Evolutionary conservation across 2,888 invertebrate genomes (phyloP), one percentile per base, ranked within the genome.

Genomic region (Spatulosminthurus flaviceps): DNA sequence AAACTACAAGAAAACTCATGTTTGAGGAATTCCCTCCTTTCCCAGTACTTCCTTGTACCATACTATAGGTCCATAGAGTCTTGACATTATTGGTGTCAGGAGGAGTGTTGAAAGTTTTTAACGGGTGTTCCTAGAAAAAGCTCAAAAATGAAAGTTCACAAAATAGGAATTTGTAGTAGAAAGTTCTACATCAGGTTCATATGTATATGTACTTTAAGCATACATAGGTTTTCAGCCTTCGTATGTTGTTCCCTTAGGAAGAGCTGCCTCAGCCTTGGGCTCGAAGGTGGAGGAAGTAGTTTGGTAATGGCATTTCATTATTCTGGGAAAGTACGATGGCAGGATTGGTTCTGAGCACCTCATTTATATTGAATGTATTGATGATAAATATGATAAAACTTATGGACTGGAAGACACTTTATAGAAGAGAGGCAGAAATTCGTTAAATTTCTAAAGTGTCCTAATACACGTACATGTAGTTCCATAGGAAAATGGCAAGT

Each of bases 51-150:
- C 29, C 24, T 60, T 34, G 21, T 22, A 61, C 26, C 34, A 19
- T 19, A 21, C 5, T 61, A 26, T 73, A 34, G 34, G 34, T 4
- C 28, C 51, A 26, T 34, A 19, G 29, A 64, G 24, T 26, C n/a
- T 22, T 64, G 21, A 24, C 26, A 64, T 64, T 64, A 64, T 64
- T 64, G 24, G 64, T 24, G 64, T 24, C 64, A 64, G 26, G 64
- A 64, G 64, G n/a, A 26, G 7, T 24, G 64, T 64, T 64, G 22
- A 64, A 64, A 64, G 26, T 64, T 64, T 64, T 64, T 64, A 24
- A 24, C 24, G 22, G 64, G 11, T 1, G 64, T 64, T 24, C 7
- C 64, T 1, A 21, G 22, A 26, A 64, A 64, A 24, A 19, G 11
- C 26, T 24, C 64, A 22, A 51, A 51, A 51, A 51, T 16, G 5